Evolutionary conservation across 2,113 vertebrate species (phyloP), one percentile per base, ranked within the genome.

Genomic region (Colaptes auratus): DNA sequence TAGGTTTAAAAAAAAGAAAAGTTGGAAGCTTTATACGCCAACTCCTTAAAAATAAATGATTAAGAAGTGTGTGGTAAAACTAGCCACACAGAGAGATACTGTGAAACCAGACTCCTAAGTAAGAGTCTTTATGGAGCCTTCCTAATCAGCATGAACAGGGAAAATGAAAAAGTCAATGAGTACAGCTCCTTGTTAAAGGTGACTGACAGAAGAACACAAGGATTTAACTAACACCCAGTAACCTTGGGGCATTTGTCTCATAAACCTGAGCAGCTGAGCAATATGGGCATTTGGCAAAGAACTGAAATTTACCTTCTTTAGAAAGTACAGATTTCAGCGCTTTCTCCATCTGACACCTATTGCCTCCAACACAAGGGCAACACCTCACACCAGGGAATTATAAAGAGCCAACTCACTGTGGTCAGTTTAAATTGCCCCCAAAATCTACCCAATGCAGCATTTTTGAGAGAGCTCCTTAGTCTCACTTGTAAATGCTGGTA

Each of bases 181-280:
- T 82, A 55, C 39, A 92, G 35, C 31, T 92, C 84, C 91, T 92
- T 93, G 82, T 92, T 89, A 88, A 89, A 96, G 84, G 94, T 95
- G 95, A 95, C 42, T 89, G 89, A 92, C 72, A 88, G 79, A 88
- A 85, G 79, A 86, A 90, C 90, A 73, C 64, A 91, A 66, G 60
- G 58, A 69, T 93, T 79, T 93, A 91, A 85, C 77, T 30, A 92
- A 85, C 60, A 80, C 64, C 39, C 72, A 56, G 48, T 88, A 92
- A 96, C 96, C 94, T 93, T 96, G 92, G 82, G 81, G 92, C 82
- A 74, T 92, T 88, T 86, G 71, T 80, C 87, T 87, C 52, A 64
- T 39, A 89, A 70, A 60, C 39, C 67, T 61, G 89, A 95, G 60
- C 79, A 82, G 92, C 89, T 92, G 95, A 88, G 74, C 88, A 94